phyloP scores from a whole-genome alignment of 53 echinoderm and acorn worm genomes.

The Actinopyga echinites region DNA sequence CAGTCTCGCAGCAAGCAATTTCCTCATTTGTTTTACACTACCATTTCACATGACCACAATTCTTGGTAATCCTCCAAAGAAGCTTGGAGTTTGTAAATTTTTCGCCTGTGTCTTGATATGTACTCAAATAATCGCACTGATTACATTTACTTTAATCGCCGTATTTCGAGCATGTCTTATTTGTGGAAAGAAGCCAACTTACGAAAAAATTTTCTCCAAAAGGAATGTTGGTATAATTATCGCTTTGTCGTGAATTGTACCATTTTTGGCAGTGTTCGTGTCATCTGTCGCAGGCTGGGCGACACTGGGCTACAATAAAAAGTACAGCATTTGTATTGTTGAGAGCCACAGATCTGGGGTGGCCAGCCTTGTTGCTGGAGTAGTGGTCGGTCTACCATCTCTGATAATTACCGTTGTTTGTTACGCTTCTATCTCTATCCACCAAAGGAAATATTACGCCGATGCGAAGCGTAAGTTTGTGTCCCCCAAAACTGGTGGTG shows the following conservation, averaged over 20 bases:
- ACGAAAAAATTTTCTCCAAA: not conserved
- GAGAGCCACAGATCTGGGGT: not conserved
- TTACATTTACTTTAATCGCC: not conserved
- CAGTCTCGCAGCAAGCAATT: not conserved
- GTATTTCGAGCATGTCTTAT: not conserved
- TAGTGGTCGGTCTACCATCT: not conserved
- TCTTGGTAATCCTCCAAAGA: not conserved
- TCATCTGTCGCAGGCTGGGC: not conserved
- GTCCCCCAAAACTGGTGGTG: too few relatives aligned
- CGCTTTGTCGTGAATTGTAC: not conserved
- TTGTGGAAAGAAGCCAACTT: not conserved
- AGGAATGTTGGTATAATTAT: too few relatives aligned
- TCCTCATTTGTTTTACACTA: not conserved
- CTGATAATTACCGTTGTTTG: not conserved
- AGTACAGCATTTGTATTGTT: constrained; percentile 2
- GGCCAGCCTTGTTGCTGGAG: not conserved
- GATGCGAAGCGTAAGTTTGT: too few relatives aligned
- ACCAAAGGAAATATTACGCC: not conserved
- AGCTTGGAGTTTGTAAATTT: not conserved
- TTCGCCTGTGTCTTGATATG: not conserved
- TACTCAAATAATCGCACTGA: not conserved
- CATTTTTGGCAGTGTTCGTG: not conserved
- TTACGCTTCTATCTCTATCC: not conserved
- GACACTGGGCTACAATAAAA: not conserved
- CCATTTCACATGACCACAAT: constrained; percentile 2